Conservation (phyloP, 2,888 invertebrate species). For the Melanophora roralis region DNA sequence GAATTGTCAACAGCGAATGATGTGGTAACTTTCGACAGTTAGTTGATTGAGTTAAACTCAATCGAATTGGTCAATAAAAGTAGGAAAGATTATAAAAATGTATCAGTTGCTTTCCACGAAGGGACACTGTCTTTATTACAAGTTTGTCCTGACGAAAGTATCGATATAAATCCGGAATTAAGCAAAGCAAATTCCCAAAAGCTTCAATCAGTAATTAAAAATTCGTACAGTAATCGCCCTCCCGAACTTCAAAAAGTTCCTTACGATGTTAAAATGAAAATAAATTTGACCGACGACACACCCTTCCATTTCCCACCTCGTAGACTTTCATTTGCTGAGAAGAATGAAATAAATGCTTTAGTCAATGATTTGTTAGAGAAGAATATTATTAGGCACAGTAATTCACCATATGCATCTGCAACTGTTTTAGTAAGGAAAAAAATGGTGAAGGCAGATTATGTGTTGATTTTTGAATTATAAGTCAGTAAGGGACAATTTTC, state of each 20-base stretch:
- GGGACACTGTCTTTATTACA: neutral
- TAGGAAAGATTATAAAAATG: neutral
- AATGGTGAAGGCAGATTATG: constrained; percentile 55
- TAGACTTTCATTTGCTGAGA: constrained; percentile 35
- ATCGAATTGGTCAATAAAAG: constrained; percentile 3
- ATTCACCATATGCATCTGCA: constrained; percentile 57
- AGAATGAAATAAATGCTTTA: constrained; percentile 20
- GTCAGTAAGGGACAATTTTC: constrained; percentile 2
- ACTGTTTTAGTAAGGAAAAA: constrained; percentile 58
- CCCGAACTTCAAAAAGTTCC: neutral
- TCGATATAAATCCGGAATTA: constrained; percentile 7
- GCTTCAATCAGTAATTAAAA: neutral
- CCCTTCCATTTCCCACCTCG: constrained; percentile 40
- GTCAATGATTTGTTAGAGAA: constrained; percentile 40
- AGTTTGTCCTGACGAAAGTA: neutral
- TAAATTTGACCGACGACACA: constrained; percentile 29
- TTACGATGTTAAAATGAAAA: constrained; percentile 35
- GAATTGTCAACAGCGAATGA: neutral
- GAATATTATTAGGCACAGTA: constrained; percentile 44
- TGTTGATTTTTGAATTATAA: constrained; percentile 54
- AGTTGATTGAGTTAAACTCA: neutral
- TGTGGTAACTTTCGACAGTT: neutral
- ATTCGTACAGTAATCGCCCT: neutral
- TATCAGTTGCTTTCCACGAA: neutral
- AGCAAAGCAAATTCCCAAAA: neutral